Evolutionary conservation across 2,797 vertebrate species (phyloP).

Genomic region (Microhierax caerulescens): DNA sequence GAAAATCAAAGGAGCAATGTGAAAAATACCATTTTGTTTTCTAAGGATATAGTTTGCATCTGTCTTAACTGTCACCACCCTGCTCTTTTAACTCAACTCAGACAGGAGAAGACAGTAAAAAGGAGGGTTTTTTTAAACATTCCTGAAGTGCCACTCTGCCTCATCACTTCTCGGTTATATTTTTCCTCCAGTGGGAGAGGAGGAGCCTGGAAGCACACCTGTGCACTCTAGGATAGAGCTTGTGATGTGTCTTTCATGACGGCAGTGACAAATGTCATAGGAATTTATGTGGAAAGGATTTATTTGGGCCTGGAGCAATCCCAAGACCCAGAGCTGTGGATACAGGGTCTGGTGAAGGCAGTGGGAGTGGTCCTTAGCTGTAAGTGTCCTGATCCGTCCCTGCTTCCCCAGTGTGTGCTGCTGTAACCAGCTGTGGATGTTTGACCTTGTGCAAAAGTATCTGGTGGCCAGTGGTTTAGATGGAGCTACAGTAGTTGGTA

Average conservation of each 20-base stretch:
- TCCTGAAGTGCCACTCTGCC: neutral
- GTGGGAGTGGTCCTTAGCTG: neutral
- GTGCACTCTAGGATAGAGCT: neutral
- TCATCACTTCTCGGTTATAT: neutral
- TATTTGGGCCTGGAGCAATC: neutral
- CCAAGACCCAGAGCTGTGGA: neutral
- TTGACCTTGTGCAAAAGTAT: slow-evolving; percentile 60
- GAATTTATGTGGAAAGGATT: neutral
- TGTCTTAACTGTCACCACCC: neutral
- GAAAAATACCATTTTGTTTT: slow-evolving; percentile 18
- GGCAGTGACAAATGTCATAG: neutral
- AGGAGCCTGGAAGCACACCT: neutral
- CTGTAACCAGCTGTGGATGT: slow-evolving; percentile 51
- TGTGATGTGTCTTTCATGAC: neutral
- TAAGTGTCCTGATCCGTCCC: neutral
- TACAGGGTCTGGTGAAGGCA: neutral
- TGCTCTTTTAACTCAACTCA: neutral
- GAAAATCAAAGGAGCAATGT: slow-evolving; percentile 5
- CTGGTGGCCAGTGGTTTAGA: slow-evolving; percentile 59
- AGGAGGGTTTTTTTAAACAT: neutral
- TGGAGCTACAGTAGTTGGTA: slow-evolving; percentile 62
- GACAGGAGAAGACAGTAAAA: neutral
- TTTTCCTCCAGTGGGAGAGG: neutral
- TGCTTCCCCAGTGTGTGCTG: slow-evolving; percentile 29
- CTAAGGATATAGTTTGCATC: neutral